phyloP scores from a whole-genome alignment of 2,888 invertebrate species.

The Orthonevra nobilis region DNA sequence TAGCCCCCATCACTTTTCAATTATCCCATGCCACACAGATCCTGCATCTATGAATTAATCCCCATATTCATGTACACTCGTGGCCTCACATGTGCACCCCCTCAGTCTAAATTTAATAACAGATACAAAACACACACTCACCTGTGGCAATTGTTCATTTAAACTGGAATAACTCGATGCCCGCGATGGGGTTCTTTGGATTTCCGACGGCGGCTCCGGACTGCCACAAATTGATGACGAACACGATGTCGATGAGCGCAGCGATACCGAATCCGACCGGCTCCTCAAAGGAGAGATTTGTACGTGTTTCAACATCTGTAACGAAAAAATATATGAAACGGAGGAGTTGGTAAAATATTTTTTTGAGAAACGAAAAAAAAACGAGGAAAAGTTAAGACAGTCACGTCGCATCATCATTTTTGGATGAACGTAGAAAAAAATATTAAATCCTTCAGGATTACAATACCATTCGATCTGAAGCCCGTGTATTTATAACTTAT shows the following conservation, averaged over 20 bases:
- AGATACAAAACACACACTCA: slow-evolving; percentile 72
- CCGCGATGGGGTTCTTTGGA: slow-evolving; percentile 84
- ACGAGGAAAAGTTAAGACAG: neutral
- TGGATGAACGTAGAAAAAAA: too few relatives aligned
- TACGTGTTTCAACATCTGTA: slow-evolving; percentile 93
- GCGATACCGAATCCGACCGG: slow-evolving; percentile 90
- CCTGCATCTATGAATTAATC: neutral
- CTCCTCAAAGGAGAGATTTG: slow-evolving; percentile 92
- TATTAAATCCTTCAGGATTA: too few relatives aligned
- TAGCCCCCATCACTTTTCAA: too few relatives aligned
- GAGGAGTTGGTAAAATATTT: too few relatives aligned
- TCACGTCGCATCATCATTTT: too few relatives aligned
- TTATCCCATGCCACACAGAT: neutral
- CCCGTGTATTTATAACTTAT: too few relatives aligned
- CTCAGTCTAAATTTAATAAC: slow-evolving; percentile 14
- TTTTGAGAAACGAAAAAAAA: slow-evolving; percentile 47
- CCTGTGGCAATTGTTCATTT: slow-evolving; percentile 82
- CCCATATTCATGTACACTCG: neutral
- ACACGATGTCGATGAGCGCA: slow-evolving; percentile 86
- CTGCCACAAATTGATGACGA: slow-evolving; percentile 85
- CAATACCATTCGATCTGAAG: too few relatives aligned
- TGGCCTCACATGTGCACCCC: neutral
- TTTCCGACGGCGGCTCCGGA: slow-evolving; percentile 83
- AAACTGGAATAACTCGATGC: slow-evolving; percentile 85
- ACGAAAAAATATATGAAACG: too few relatives aligned